Evolutionary conservation across 2,888 invertebrate species (phyloP), one percentile per base, ranked within the genome.

Genomic region (Pseudococcus jackbeardsleyi): DNA sequence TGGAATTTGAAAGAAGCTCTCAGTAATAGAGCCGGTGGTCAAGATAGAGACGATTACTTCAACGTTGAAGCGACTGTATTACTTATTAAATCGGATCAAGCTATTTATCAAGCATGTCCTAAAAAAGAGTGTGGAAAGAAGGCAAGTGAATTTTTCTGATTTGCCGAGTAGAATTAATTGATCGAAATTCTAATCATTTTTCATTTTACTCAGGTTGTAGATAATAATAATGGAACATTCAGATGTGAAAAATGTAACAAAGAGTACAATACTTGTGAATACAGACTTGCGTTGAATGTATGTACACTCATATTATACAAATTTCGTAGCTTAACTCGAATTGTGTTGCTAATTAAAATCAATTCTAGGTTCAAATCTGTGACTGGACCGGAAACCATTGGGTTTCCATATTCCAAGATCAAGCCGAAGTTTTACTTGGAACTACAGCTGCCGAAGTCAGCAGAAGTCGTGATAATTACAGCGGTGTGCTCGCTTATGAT

Each of bases 171-270:
- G 15, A 26, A 59, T 33, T 4, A 6, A 64, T 90, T n/a, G 82
- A 92, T 12, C 11, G 48, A 48, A 92, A 64, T 22, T 59, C 8
- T 64, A 22, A 64, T 22, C 8, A 9, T 68, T 68, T 3, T 26
- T 8, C 11, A 12, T 26, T 72, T 46, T 54, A 1, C 6, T 68
- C 82, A 88, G 88, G 93, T 99, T 0, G 93, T 97, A 11, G 98
- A 99, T 91, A 94, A 95, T 91, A 95, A 95, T 89, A 97, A 97
- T 91, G 97, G 97, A 0, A 93, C 95, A 91, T 99, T 94, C 92
- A 93, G 97, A 87, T 99, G 99, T 92, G 99, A 99, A 91, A 99
- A 99, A 92, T 99, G 99, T 91, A 94, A 95, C 91, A 93, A 94
- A 88, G 96, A 97, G 90, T 96, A 94, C 91, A 95, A 96, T 0